Evolutionary conservation across 2,113 vertebrate genomes (phyloP), one percentile per base, ranked within the genome.

Genomic region (Cyphomyrus discorhynchus): DNA sequence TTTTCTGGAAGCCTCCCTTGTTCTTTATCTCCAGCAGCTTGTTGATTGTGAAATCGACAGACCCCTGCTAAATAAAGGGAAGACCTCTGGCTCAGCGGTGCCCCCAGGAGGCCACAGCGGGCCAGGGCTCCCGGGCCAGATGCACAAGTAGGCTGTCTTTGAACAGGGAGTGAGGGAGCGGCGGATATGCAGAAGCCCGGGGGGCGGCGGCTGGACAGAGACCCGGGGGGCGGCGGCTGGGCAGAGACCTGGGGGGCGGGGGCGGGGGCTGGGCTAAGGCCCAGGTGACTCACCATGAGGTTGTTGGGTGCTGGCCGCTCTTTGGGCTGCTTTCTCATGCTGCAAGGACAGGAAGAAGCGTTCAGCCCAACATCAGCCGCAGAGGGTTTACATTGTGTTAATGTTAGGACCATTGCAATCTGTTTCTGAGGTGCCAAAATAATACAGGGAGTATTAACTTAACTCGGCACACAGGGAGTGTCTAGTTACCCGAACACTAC

Each of bases 231-330:
- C 5, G 31, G 74, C 1, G 35, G 5, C 35, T 2, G 3, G 3
- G 35, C 9, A 42, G 70, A 8, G 35, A 58, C 58, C 7, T 8
- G 70, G 19, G 53, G 53, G 9, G 70, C 15, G 1, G 8, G 50
- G 50, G 39, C 2, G 31, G 80, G 0, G 42, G 19, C 42, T 21
- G 5, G 15, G 19, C 11, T 3, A 50, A 9, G 27, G 80, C 62
- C 66, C 27, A 2, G 74, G 9, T 91, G 90, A 95, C 97, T 98
- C 92, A 98, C 98, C 98, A 99, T 98, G 90, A 99, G 93, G 93
- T 99, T 98, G 94, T 99, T 98, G 0, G 98, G 98, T 6, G 98
- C 97, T 17, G 98, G 98, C 24, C 98, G 97, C 92, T 99, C 98
- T 95, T 98, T 99, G 1, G 98, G 98, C 88, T 97, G 97, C 89